Conservation (phyloP, 2,888 invertebrate species). For the Tethea ocularis region DNA sequence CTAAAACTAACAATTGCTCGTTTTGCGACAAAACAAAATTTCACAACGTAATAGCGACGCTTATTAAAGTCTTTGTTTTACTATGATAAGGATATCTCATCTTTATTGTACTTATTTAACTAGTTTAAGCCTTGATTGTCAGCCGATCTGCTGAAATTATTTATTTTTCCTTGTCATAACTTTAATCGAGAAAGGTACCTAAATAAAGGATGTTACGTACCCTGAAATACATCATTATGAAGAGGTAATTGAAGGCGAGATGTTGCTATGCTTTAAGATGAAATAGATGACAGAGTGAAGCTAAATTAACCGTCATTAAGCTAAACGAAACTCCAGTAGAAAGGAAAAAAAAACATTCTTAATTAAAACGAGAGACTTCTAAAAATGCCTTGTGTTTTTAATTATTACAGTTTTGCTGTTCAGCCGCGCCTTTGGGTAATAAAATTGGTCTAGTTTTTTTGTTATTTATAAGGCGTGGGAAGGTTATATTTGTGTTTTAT, state of each 20-base stretch:
- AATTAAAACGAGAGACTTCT: slow-evolving; percentile 65
- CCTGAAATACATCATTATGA: slow-evolving; percentile 46
- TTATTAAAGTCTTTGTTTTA: slow-evolving; percentile 5
- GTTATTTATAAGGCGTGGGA: slow-evolving; percentile 1
- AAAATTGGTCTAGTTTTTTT: slow-evolving; percentile 7
- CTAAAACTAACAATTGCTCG: slow-evolving; percentile 31
- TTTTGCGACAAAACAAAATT: slow-evolving; percentile 24
- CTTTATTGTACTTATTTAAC: slow-evolving; percentile 18
- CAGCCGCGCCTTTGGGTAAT: slow-evolving; percentile 4
- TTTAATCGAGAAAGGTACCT: slow-evolving; percentile 28
- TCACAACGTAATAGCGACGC: slow-evolving; percentile 4
- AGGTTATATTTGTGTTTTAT: background rate
- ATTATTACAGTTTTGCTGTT: slow-evolving; percentile 53
- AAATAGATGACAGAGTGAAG: slow-evolving; percentile 58
- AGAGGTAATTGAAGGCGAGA: slow-evolving; percentile 54
- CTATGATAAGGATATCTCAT: slow-evolving; percentile 25
- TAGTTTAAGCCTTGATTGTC: slow-evolving; percentile 10
- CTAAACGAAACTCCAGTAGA: slow-evolving; percentile 62
- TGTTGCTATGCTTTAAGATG: slow-evolving; percentile 48
- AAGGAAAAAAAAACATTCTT: slow-evolving; percentile 64
- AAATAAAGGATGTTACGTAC: slow-evolving; percentile 39
- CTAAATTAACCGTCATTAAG: slow-evolving; percentile 71
- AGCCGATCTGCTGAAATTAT: slow-evolving; percentile 6
- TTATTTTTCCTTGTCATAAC: slow-evolving; percentile 18
- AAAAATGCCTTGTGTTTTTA: slow-evolving; percentile 68